Conservation (phyloP, 2,113 vertebrate genomes). For the Cebus imitator region DNA sequence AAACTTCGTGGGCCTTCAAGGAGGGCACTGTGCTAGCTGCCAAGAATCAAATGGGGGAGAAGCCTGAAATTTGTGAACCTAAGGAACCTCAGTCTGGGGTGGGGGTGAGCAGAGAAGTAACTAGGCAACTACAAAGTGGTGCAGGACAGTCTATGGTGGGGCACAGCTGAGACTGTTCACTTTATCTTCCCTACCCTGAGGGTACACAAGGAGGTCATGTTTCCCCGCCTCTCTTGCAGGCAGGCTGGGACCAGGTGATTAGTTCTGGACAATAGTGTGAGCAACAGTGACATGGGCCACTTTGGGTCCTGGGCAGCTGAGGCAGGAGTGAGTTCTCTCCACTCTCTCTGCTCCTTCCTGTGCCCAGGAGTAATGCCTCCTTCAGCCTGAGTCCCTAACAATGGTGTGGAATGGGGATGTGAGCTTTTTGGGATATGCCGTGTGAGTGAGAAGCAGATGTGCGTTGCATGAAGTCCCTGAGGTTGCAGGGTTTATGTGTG, state of each 20-base stretch:
- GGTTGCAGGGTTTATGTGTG: background rate
- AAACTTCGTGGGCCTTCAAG: background rate
- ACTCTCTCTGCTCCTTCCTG: background rate
- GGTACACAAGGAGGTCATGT: background rate
- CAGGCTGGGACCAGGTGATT: too few species aligned
- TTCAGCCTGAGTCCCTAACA: background rate
- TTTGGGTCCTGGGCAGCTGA: background rate
- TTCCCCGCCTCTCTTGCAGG: background rate
- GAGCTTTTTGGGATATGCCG: background rate
- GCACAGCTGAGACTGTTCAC: rapidly evolving
- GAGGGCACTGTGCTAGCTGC: background rate
- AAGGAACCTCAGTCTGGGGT: background rate
- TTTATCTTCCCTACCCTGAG: background rate
- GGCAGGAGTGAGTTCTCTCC: background rate
- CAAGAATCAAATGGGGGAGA: background rate
- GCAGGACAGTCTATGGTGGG: background rate
- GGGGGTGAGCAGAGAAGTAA: background rate
- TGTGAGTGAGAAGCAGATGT: background rate
- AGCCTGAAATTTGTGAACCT: too few species aligned
- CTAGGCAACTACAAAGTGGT: rapidly evolving
- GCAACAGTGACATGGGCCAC: too few species aligned
- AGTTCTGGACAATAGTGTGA: background rate
- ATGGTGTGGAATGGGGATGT: rapidly evolving
- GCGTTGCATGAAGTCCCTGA: background rate
- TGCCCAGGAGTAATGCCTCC: background rate